Conservation (phyloP, 1,140 invertebrate genomes). For the Megalonaias nervosa region DNA sequence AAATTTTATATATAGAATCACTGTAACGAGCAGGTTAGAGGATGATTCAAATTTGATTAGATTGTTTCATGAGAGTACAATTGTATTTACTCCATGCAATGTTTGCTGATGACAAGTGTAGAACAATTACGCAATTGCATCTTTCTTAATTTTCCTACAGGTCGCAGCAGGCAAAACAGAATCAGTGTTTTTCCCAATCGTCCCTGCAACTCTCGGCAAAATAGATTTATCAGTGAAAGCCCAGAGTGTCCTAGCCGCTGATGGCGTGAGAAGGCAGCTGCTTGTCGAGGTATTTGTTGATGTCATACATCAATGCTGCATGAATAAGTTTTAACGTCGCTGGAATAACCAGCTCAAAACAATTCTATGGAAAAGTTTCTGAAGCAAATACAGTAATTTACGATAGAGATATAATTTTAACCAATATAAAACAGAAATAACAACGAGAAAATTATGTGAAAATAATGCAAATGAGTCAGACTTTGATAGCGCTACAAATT, state of each 20-base stretch:
- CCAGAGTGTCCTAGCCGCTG: slow-evolving; percentile 9
- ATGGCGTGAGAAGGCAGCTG: slow-evolving; percentile 18
- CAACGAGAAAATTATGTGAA: background rate
- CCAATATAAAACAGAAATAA: background rate
- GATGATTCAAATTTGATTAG: too few species aligned
- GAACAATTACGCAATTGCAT: too few species aligned
- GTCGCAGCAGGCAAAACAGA: background rate
- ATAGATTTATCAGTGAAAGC: slow-evolving; percentile 23
- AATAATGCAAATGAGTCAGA: too few species aligned
- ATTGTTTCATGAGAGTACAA: too few species aligned
- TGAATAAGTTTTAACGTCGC: background rate
- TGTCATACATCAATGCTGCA: background rate
- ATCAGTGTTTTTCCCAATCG: slow-evolving; percentile 24
- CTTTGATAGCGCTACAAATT: too few species aligned
- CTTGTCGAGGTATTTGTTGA: slow-evolving; percentile 15
- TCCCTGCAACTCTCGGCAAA: slow-evolving; percentile 10
- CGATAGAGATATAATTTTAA: background rate
- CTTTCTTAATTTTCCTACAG: background rate
- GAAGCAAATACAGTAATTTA: too few species aligned
- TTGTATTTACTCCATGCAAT: too few species aligned
- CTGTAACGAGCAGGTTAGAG: too few species aligned
- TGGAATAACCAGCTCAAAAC: background rate
- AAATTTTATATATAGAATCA: too few species aligned
- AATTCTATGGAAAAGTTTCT: background rate
- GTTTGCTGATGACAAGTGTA: too few species aligned